These are phyloP conservation scores for Anoura caudifer DNA, from an alignment of 2,113 vertebrate species.

Conservation along the genomic window DNA sequence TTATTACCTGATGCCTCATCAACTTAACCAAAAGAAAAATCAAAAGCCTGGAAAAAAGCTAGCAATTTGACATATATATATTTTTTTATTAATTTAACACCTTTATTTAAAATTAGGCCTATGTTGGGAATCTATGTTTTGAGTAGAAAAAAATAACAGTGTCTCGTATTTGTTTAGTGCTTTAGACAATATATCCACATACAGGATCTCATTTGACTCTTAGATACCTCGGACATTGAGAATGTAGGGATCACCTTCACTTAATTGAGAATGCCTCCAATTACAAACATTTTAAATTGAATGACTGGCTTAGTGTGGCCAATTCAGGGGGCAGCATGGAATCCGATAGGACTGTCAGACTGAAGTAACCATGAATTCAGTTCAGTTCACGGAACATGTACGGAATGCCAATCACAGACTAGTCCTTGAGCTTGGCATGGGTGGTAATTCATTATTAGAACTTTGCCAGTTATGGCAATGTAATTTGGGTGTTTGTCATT, in stretches of 20 bases:
- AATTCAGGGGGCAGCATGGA: background rate
- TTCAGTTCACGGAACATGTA: background rate
- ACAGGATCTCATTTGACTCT: background rate
- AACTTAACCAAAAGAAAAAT: slow-evolving; percentile 58
- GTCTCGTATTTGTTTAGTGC: background rate
- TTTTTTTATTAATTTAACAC: slow-evolving; percentile 80
- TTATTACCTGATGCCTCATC: slow-evolving; percentile 63
- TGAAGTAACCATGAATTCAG: background rate
- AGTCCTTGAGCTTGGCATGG: background rate
- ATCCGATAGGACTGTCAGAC: background rate
- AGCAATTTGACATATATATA: slow-evolving; percentile 76
- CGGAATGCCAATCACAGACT: background rate
- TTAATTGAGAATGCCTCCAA: background rate
- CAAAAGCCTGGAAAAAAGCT: slow-evolving; percentile 59
- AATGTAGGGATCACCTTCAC: background rate
- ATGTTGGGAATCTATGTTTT: background rate
- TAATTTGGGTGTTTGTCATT: background rate
- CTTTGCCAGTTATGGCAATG: background rate
- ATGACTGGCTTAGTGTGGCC: background rate
- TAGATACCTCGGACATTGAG: background rate
- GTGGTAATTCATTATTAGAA: background rate
- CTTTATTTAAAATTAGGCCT: slow-evolving; percentile 48
- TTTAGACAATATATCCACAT: background rate
- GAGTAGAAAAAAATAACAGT: background rate
- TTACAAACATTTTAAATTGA: background rate